Evolutionary conservation across 2,113 vertebrate species (phyloP), one percentile per base, ranked within the genome.

Genomic region (Hypanus sabinus): DNA sequence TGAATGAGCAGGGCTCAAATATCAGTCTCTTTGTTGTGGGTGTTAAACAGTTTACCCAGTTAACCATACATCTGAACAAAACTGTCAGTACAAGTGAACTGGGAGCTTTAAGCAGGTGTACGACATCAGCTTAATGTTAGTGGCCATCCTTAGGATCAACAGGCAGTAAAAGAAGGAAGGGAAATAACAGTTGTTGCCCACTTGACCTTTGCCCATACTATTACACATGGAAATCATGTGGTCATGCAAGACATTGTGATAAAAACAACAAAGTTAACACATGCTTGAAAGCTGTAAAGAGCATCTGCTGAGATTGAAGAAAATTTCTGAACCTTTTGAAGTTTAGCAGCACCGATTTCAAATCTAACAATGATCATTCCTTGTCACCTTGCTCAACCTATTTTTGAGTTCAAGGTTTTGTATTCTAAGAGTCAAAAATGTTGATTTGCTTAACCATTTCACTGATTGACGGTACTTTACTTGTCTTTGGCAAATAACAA

Each of bases 151-250:
- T 73, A 38, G 11, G 20, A 14, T 73, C 70, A 65, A 20, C 62
- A 7, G 60, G 2, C 62, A 93, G 38, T 8, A 8, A 27, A 55
- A 93, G 68, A 70, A 93, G 68, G 91, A 93, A 73, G 73, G 70
- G 46, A 73, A 93, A 93, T 71, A 22, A 24, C 2, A 87, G 46
- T 46, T 16, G 76, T 85, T 87, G 22, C 83, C 12, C 10, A 55
- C 65, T 46, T 93, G 36, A 93, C 65, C 91, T 93, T 93, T 93
- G 70, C 70, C 73, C 91, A 93, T 30, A 73, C 46, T 30, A 73
- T 93, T 55, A 55, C 68, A 93, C 70, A 75, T 71, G 10, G 46
- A 93, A 36, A 73, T 73, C 70, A 93, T 46, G 91, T 30, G 11
- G 36, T 36, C 91, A 93, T 6, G 33, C 3, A 22, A 92, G 20